Evolutionary conservation across 2,797 vertebrate genomes (phyloP).

Genomic region (Rhinoraja longicauda): DNA sequence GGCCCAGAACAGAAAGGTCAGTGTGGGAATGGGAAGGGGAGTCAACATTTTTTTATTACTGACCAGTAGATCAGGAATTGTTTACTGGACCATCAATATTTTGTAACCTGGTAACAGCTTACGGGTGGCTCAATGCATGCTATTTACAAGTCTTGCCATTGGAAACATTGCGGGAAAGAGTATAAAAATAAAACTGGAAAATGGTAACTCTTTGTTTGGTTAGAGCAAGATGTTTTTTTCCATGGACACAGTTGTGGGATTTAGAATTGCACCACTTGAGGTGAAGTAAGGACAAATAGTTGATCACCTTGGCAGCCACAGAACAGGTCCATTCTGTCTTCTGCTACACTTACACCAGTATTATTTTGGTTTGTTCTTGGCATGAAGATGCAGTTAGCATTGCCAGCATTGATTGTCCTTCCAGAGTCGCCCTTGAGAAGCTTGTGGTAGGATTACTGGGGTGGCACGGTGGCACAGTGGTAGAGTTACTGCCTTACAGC

Average conservation of each 20-base stretch:
- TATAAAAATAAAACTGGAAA: not conserved
- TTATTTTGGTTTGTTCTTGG: not conserved
- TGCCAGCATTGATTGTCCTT: not conserved
- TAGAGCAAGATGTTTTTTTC: not conserved
- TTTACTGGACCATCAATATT: not conserved
- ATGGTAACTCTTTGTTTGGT: not conserved
- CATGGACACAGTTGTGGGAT: not conserved
- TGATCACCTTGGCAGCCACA: not conserved
- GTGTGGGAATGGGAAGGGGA: too few relatives aligned
- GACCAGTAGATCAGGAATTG: not conserved
- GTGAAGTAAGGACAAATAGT: not conserved
- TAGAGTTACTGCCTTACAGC: too few relatives aligned
- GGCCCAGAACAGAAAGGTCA: too few relatives aligned
- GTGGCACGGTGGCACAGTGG: too few relatives aligned
- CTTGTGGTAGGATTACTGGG: not conserved
- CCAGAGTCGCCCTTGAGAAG: not conserved
- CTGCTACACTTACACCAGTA: not conserved
- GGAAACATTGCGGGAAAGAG: not conserved
- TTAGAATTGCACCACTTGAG: not conserved
- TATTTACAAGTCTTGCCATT: not conserved
- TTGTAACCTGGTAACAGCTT: not conserved
- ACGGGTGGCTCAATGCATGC: not conserved
- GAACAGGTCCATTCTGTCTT: not conserved
- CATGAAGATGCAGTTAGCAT: not conserved
- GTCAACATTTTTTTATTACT: too few relatives aligned